Conservation (phyloP, 2,113 vertebrate species). For the Saccopteryx bilineata region DNA sequence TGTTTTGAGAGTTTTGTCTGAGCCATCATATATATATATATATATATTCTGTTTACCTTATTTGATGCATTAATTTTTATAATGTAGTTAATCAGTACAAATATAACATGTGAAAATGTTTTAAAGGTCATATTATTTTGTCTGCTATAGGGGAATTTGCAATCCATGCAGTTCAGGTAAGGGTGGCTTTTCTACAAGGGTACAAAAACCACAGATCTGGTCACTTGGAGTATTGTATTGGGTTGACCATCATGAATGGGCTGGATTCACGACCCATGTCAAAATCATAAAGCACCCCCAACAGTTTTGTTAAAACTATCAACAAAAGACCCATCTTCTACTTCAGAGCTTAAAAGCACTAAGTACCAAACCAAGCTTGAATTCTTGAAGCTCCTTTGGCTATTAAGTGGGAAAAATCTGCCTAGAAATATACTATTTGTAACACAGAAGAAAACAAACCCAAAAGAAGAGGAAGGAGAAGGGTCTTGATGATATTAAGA, state of each 20-base stretch:
- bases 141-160: background rate
- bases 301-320: background rate
- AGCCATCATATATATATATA: background rate
- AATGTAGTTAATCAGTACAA: background rate
- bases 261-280: background rate
- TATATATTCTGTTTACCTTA: background rate
- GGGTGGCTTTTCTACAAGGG: background rate
- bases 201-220: background rate
- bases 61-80: background rate
- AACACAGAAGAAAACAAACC: constrained; percentile 2
- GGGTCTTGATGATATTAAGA: background rate
- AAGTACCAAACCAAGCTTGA: background rate
- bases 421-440: constrained; percentile 25
- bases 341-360: background rate
- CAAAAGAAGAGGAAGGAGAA: background rate
- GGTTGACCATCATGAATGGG: background rate
- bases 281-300: background rate
- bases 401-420: background rate
- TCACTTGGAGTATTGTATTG: background rate
- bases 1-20: background rate
- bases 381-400: background rate
- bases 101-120: background rate
- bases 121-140: background rate
- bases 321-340: background rate
- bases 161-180: background rate